Evolutionary conservation across 2,113 vertebrate genomes (phyloP).

Genomic region (Mesoclemmys tuberculata): DNA sequence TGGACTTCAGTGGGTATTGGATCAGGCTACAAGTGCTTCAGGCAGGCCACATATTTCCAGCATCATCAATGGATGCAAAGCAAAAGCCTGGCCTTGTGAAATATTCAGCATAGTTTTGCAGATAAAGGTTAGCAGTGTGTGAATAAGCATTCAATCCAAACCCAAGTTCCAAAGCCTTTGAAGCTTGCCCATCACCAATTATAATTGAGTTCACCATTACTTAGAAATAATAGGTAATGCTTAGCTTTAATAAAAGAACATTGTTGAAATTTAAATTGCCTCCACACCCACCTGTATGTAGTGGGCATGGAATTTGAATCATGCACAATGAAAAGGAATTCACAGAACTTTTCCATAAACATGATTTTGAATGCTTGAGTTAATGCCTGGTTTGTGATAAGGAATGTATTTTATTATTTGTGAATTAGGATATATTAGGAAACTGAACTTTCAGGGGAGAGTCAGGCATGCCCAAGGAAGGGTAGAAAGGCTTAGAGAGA

Average conservation of each 20-base stretch:
- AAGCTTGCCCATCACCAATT: conserved; percentile 5
- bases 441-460: conserved; percentile 55
- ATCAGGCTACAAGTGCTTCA: neutral
- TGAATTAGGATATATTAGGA: conserved; percentile 32
- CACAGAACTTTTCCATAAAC: conserved; percentile 43
- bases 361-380: conserved; percentile 57
- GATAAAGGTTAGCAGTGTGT: neutral
- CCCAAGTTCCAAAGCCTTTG: neutral
- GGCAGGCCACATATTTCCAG: neutral
- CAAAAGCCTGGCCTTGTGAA: neutral
- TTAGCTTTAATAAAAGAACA: conserved; percentile 35
- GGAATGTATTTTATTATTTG: conserved; percentile 43
- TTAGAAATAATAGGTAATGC: conserved; percentile 41
- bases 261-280: conserved; percentile 60
- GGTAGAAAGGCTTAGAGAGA: conserved; percentile 38
- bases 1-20: neutral
- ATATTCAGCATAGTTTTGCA: neutral
- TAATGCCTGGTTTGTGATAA: conserved; percentile 41
- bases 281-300: conserved; percentile 64
- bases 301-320: conserved; percentile 57
- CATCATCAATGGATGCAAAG: neutral
- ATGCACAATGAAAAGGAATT: conserved; percentile 61
- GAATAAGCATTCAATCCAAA: neutral
- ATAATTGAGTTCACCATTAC: neutral
- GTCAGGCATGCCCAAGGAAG: neutral